Evolutionary conservation across 2,888 invertebrate genomes (phyloP).

Genomic region (Embidobia sp.): DNA sequence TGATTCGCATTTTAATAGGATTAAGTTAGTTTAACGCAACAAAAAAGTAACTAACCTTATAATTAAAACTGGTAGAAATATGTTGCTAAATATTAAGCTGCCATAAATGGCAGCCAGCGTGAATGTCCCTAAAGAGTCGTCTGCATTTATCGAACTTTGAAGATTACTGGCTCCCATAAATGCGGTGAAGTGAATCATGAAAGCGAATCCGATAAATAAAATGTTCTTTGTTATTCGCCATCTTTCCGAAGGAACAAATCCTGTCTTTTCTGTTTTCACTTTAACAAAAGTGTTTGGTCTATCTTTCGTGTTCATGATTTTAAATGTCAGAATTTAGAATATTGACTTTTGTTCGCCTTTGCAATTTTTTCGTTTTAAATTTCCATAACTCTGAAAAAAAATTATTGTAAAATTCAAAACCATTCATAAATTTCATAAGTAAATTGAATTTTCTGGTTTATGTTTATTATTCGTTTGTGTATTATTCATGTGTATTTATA

Average conservation of each 20-base stretch:
- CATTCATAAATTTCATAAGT: no score
- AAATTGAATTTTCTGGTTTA: no score
- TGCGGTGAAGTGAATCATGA: constrained; percentile 96
- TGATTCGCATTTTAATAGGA: no score
- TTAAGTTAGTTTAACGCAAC: no score
- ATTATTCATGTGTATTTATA: no score
- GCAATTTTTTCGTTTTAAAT: background rate
- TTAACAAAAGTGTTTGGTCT: constrained; percentile 65
- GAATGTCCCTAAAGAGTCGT: constrained; percentile 91
- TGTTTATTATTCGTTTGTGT: no score
- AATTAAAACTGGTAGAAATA: constrained; percentile 92
- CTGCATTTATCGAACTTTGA: constrained; percentile 92
- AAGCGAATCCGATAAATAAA: constrained; percentile 91
- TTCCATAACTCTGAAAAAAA: no score
- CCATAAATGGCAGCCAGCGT: constrained; percentile 93
- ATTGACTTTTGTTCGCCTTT: no score
- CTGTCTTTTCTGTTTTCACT: constrained; percentile 63
- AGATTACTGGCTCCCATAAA: constrained; percentile 93
- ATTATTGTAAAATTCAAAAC: no score
- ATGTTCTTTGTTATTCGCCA: constrained; percentile 93
- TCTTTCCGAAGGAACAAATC: constrained; percentile 83
- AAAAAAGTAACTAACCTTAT: constrained; percentile 85
- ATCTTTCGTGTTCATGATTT: constrained; percentile 33
- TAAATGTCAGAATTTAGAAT: no score
- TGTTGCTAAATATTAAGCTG: constrained; percentile 93